phyloP scores from a whole-genome alignment of 2,888 invertebrate species.

The Lithophane socia region DNA sequence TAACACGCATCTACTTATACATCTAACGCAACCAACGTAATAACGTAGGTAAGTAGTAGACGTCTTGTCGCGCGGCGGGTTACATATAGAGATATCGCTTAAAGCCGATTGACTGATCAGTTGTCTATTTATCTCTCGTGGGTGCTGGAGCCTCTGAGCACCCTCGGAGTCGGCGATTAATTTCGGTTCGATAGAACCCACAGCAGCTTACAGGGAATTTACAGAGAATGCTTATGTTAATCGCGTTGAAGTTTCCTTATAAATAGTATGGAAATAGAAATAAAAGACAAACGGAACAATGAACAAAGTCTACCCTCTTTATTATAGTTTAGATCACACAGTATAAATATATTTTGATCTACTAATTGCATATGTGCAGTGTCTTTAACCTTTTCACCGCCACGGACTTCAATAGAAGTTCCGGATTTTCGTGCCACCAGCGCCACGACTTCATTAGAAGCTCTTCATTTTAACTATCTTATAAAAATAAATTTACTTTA shows the following conservation, averaged over 20 bases:
- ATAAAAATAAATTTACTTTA: too few species aligned
- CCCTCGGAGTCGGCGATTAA: background rate
- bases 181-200: background rate
- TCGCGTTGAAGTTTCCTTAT: background rate
- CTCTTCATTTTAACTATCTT: too few species aligned
- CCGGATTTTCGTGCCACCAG: too few species aligned
- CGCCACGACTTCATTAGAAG: too few species aligned
- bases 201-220: background rate
- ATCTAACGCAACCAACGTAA: background rate
- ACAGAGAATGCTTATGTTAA: background rate
- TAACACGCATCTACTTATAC: background rate
- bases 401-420: too few species aligned
- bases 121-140: too few species aligned
- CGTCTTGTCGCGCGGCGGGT: background rate
- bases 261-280: slow-evolving; percentile 6
- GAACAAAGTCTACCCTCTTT: slow-evolving; percentile 45
- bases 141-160: background rate
- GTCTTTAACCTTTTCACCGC: too few species aligned
- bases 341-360: background rate
- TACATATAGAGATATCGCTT: background rate
- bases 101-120: background rate
- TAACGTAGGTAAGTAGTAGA: background rate
- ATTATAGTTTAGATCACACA: slow-evolving; percentile 39
- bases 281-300: slow-evolving; percentile 42
- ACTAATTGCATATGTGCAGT: background rate